Percentiles rank a stretch among this genome's conserved stretches.
Evolutionary conservation across 2,113 vertebrate species (phyloP).

Genomic region (Silurus meridionalis): DNA sequence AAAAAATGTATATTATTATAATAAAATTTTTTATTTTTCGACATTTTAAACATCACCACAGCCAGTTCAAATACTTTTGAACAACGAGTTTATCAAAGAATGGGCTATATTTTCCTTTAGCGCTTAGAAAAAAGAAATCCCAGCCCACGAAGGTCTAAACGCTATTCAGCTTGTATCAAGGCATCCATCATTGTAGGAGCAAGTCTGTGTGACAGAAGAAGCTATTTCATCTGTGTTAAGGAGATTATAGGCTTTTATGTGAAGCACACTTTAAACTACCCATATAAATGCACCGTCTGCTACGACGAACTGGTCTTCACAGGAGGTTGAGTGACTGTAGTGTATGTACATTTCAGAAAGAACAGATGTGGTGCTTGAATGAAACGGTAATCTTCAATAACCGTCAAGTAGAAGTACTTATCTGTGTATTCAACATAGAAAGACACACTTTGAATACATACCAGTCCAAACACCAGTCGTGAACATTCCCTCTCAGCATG

Average conservation of each 20-base stretch:
- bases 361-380: conserved; percentile 15
- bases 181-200: conserved; percentile 18
- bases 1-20: no score
- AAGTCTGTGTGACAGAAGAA: not conserved
- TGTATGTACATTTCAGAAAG: conserved; percentile 20
- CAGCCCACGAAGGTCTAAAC: conserved; percentile 18
- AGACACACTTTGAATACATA: not conserved
- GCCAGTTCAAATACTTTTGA: no score
- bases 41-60: no score
- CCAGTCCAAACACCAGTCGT: not conserved
- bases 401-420: conserved; percentile 14
- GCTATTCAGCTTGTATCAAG: conserved; percentile 6
- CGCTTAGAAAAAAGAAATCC: conserved; percentile 23
- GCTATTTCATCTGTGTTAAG: conserved; percentile 36
- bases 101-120: conserved; percentile 43
- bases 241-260: not conserved
- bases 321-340: not conserved
- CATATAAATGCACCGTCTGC: not conserved
- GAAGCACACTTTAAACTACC: not conserved
- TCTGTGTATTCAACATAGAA: not conserved
- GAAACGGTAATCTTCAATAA: conserved; percentile 24
- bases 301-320: not conserved
- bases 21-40: no score
- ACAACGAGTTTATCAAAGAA: not conserved
- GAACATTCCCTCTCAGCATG: not conserved